Base-by-base conservation (phyloP, 1,140 invertebrate genomes). In the Lethrus apterus region DNA sequence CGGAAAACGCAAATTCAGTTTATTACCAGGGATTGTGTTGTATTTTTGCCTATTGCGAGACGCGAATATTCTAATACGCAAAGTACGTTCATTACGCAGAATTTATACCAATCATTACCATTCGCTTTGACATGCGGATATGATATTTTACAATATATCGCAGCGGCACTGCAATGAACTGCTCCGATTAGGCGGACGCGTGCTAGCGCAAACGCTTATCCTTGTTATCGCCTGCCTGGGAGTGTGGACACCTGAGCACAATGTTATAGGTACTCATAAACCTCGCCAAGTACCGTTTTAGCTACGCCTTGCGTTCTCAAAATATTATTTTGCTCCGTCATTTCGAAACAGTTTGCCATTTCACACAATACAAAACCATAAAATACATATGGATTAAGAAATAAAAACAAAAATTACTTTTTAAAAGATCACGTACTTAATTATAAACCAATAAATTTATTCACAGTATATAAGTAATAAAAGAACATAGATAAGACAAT, bases 21-120 rank as follows among this genome's bases (percentile, higher is more conserved):
- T 48, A 48, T 43, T 35, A 31, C 31, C 19, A 14, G 31, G 19
- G 43, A 32, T 31, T 31, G 23, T 17, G n/a, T n/a, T n/a, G n/a
- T n/a, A n/a, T n/a, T n/a, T n/a, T n/a, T n/a, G n/a, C n/a, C n/a
- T n/a, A n/a, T n/a, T n/a, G n/a, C n/a, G n/a, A n/a, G n/a, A n/a
- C n/a, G n/a, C n/a, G n/a, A n/a, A n/a, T n/a, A n/a, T 8, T 31
- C 30, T 5, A 4, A 31, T 29, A 59, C 51, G 47, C 58, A 56
- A 62, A 62, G 47, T 57, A 58, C 63, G 56, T 63, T 66, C 62
- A 63, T 66, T 66, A 66, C 57, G 54, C 52, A 52, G 58, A 66
- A 66, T 66, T 66, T 66, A 66, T 66, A 62, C 59, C 64, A 66
- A 66, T 66, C 64, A 66, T 66, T 66, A 66, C 58, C 64, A 57